A percentile compares a stretch with the other conserved stretches of the same genome.
Conservation (phyloP, 2,888 invertebrate genomes). For the Mechanitis mazaeus region DNA sequence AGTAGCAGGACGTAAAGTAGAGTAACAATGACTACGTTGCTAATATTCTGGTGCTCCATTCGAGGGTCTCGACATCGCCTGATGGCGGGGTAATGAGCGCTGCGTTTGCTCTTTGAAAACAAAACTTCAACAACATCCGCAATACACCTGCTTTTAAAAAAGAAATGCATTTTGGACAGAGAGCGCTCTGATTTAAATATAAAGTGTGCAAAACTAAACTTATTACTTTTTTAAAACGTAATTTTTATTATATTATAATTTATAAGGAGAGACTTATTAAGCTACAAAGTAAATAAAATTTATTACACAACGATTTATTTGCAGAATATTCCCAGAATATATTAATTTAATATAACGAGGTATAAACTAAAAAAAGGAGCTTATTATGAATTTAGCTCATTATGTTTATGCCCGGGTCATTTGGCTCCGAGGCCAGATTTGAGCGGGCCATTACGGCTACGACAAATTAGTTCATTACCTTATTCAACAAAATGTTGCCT, state of each 20-base stretch:
- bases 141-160: constrained; percentile 11
- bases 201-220: too few relatives aligned
- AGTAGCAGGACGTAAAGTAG: constrained; percentile 5
- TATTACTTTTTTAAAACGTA: neutral
- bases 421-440: constrained; percentile 43
- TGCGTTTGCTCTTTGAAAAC: constrained; percentile 15
- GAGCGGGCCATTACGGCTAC: constrained; percentile 42
- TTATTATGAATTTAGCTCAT: constrained; percentile 24
- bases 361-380: constrained; percentile 13
- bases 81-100: constrained; percentile 22
- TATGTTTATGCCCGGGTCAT: constrained; percentile 36
- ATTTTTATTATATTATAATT: neutral
- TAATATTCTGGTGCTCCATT: constrained; percentile 30
- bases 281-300: too few relatives aligned
- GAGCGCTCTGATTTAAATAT: neutral
- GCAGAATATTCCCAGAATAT: too few relatives aligned
- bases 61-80: constrained; percentile 26
- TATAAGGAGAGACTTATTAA: neutral
- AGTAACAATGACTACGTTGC: constrained; percentile 1
- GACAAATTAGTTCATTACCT: constrained; percentile 55
- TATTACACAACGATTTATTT: too few relatives aligned
- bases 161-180: neutral
- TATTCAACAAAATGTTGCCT: constrained; percentile 38
- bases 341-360: too few relatives aligned
- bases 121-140: constrained; percentile 16